Percentiles rank a stretch among this genome's conserved stretches.
These are phyloP conservation scores for Campoletis sonorensis DNA, from an alignment of 1,140 invertebrate genomes.

Conservation along the genomic window DNA sequence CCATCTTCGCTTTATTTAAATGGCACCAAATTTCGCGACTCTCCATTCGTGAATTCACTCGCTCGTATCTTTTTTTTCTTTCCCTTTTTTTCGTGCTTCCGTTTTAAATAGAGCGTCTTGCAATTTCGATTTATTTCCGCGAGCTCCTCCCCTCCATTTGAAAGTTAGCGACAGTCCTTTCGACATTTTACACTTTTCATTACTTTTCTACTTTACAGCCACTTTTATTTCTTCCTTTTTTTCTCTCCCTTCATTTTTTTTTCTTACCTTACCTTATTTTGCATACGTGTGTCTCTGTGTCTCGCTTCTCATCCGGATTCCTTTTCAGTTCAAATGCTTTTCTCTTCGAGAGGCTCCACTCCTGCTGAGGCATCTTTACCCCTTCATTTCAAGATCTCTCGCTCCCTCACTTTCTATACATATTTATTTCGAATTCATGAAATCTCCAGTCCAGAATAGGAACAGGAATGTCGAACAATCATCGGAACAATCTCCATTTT, in stretches of 20 bases:
- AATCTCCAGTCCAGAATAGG: too few relatives aligned
- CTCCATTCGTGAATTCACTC: background rate
- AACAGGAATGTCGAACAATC: too few relatives aligned
- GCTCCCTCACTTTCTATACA: too few relatives aligned
- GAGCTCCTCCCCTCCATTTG: background rate
- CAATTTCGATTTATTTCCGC: conserved; percentile 5
- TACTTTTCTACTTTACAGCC: background rate
- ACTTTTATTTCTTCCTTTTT: background rate
- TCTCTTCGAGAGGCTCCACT: background rate
- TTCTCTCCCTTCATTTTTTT: background rate
- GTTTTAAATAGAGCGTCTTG: background rate
- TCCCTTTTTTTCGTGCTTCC: background rate
- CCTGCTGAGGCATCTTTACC: background rate
- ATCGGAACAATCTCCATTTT: too few relatives aligned
- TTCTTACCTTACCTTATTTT: too few relatives aligned
- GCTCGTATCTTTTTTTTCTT: background rate
- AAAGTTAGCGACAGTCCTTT: background rate
- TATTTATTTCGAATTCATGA: too few relatives aligned
- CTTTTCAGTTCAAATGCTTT: conserved; percentile 4
- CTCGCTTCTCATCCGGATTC: conserved; percentile 7
- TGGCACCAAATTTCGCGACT: background rate
- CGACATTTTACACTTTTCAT: background rate
- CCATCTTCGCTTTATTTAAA: background rate
- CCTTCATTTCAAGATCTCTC: background rate
- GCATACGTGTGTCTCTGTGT: background rate